Percentiles rank a stretch among this genome's conserved stretches.
Evolutionary conservation across 2,113 vertebrate species (phyloP).

Genomic region (Pontoporia blainvillei): DNA sequence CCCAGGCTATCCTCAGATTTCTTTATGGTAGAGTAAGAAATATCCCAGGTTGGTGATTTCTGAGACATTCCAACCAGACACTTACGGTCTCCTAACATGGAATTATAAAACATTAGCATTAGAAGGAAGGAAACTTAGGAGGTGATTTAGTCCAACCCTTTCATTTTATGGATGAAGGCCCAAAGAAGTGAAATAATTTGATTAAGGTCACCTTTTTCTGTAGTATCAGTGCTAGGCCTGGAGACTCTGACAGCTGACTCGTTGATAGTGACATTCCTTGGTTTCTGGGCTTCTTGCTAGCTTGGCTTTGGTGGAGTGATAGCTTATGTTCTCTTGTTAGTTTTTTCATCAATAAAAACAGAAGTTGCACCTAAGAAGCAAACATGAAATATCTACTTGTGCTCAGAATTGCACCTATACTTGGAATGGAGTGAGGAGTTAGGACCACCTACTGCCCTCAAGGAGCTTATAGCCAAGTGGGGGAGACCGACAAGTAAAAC

Average conservation of each 20-base stretch:
- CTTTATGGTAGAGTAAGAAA: background rate
- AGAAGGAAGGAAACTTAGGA: background rate
- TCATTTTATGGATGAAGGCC: background rate
- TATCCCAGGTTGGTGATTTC: background rate
- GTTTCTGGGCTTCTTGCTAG: constrained; percentile 50
- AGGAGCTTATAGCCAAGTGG: background rate
- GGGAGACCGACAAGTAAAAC: background rate
- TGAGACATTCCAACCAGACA: background rate
- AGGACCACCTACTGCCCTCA: background rate
- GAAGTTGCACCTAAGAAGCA: background rate
- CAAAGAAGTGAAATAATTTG: background rate
- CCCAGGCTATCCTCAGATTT: background rate
- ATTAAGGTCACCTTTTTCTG: background rate
- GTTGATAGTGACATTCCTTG: background rate
- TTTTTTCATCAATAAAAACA: background rate
- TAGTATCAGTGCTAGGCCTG: background rate
- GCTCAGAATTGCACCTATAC: background rate
- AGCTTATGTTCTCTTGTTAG: background rate
- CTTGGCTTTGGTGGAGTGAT: constrained; percentile 1
- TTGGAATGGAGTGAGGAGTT: background rate
- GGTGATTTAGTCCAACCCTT: background rate
- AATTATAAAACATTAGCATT: background rate
- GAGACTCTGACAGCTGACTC: background rate
- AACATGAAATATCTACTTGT: background rate
- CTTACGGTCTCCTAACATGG: background rate